Base-by-base conservation (phyloP, 64 coral and sea anemone genomes). In the Dendronephthya gigantea region DNA sequence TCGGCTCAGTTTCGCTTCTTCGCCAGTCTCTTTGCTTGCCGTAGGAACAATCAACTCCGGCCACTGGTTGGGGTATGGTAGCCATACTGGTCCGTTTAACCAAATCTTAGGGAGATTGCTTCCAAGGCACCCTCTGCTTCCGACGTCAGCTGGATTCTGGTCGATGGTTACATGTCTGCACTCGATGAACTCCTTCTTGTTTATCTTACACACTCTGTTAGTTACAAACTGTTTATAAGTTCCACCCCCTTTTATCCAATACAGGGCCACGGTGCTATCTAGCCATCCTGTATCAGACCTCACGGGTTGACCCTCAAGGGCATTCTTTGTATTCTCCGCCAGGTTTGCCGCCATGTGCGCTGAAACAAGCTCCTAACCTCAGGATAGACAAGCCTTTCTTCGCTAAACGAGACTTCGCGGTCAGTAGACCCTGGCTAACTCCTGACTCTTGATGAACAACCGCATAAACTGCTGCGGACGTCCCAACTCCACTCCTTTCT, bases 181-280 rank as follows among this genome's bases (percentile, higher is more conserved):
- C 43, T 31, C 31, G 31, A 88, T 45, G 39, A 36, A 68, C 28
- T 45, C 19, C 15, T 88, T 40, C 28, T 33, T 35, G n/a, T 48
- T 39, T 32, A 88, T 88, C 70, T 88, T 88, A 14, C 38, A 11
- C 33, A 88, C 87, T 88, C 87, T 50, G 87, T 88, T 88, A 49
- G 25, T 27, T n/a, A 83, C 87, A 37, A 88, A 88, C 79, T 88
- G 81, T 28, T 89, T 89, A 40, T 84, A 89, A 5, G 29, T 34
- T 27, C 88, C 88, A 35, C 50, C 9, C 11, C 56, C 30, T 68
- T 82, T 55, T 15, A 89, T 89, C 88, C 88, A 84, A 38, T 89
- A 62, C 6, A 88, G 76, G 1, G 76, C 87, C 34, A 88, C 87
- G 16, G 76, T 82, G 35, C 69, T 76, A 76, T 76, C 69, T 27